Base-by-base conservation (phyloP, 2,888 invertebrate genomes). In the Saturnia pavonia region DNA sequence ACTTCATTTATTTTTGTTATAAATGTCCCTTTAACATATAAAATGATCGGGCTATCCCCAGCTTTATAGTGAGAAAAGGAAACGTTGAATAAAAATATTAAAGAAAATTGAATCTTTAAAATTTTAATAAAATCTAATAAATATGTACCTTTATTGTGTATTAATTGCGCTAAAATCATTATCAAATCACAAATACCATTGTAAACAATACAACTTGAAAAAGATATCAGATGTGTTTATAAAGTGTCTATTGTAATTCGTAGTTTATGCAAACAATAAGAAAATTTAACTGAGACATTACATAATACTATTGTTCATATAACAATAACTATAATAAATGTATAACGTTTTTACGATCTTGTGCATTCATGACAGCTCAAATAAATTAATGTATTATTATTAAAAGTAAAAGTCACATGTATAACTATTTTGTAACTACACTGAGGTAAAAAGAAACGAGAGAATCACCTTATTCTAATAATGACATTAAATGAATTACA, bases 401-500 rank as follows among this genome's bases (percentile, higher is more conserved):
- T 70, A 11, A 22, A 69, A 65, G n/a, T 51, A 70, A 72, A 75
- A 74, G 77, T 43, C 72, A 68, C 69, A 76, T 76, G 73, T 73
- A 67, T 65, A 71, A 60, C 70, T 63, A 63, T 78, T 81, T 80
- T 83, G 82, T 87, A 82, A 79, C 82, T 83, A 85, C 76, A 78
- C 79, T 91, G 91, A 91, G 90, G 91, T 91, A 91, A 87, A 51
- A 86, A 81, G 79, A 86, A 88, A 87, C 82, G 82, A 88, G 81
- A 88, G 79, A 81, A 78, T 76, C 77, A 74, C 82, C 85, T 67
- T 70, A 51, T 42, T 65, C 83, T 88, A 88, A 75, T 81, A 86
- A 89, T 88, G 89, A 89, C 87, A 88, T 82, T 85, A 86, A 89
- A 88, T 85, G 85, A 87, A 86, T 86, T 86, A 88, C 80, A 85